Conservation (phyloP, 2,113 vertebrate genomes). For the Peromyscus polionotus region DNA sequence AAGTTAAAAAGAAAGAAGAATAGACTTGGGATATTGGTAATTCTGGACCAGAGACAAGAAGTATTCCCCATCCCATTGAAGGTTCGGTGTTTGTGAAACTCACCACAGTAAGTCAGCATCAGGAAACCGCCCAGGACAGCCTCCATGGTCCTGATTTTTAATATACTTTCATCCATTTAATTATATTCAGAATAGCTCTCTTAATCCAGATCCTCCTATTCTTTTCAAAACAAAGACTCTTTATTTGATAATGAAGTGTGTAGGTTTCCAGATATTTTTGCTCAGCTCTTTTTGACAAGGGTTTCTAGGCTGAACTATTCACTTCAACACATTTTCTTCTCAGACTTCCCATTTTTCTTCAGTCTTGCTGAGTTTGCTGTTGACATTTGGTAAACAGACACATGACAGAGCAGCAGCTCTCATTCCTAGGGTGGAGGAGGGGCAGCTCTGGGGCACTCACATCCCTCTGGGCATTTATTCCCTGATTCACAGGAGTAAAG, state of each 20-base stretch:
- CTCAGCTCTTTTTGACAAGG: slow-evolving; percentile 61
- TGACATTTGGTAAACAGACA: slow-evolving; percentile 54
- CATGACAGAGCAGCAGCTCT: neutral
- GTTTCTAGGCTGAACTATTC: slow-evolving; percentile 13
- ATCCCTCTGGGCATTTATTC: neutral
- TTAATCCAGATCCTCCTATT: slow-evolving; percentile 40
- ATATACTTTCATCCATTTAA: slow-evolving; percentile 72
- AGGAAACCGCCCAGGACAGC: slow-evolving; percentile 42
- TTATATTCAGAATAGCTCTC: slow-evolving; percentile 59
- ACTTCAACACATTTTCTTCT: slow-evolving; percentile 72
- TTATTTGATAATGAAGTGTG: slow-evolving; percentile 69
- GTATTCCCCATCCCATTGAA: neutral
- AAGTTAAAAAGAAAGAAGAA: neutral
- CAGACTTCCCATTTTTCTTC: slow-evolving; percentile 33
- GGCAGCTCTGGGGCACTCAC: neutral
- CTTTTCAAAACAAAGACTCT: slow-evolving; percentile 82
- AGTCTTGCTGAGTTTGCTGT: slow-evolving; percentile 34
- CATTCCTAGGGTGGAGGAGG: neutral
- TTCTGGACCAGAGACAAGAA: neutral
- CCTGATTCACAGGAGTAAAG: neutral
- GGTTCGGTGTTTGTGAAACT: neutral
- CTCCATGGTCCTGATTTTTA: slow-evolving; percentile 62
- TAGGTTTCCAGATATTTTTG: slow-evolving; percentile 72
- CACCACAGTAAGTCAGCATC: slow-evolving; percentile 66
- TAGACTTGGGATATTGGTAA: slow-evolving; percentile 8